Conservation (phyloP, 2,113 vertebrate genomes). For the Aldabrachelys gigantea region DNA sequence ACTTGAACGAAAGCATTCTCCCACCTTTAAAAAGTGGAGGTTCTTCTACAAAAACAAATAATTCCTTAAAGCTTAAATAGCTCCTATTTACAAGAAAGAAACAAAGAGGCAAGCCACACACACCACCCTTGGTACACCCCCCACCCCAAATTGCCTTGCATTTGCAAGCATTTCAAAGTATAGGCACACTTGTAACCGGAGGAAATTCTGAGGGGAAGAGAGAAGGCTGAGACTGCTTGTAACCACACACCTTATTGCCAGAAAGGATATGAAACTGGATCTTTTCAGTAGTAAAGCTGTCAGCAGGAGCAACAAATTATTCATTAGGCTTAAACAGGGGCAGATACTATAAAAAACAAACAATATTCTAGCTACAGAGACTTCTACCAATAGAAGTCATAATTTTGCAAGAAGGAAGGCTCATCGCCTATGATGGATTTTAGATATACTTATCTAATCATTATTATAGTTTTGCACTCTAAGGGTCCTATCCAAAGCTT, state of each 20-base stretch:
- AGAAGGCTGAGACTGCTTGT: neutral
- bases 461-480: conserved; percentile 37
- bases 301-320: conserved; percentile 62
- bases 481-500: neutral
- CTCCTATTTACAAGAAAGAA: neutral
- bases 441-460: conserved; percentile 37
- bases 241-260: conserved; percentile 30
- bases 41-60: neutral
- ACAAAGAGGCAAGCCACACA: neutral
- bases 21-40: neutral
- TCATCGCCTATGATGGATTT: conserved; percentile 23
- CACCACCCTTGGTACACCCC: neutral
- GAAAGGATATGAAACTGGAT: conserved; percentile 29
- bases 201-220: neutral
- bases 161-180: conserved; percentile 11
- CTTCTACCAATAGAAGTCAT: conserved; percentile 22
- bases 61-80: neutral
- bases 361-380: conserved; percentile 28
- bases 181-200: neutral
- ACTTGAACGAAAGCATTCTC: neutral
- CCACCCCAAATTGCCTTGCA: neutral
- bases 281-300: conserved; percentile 19
- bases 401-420: neutral
- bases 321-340: conserved; percentile 47
- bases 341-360: conserved; percentile 55